Base-by-base conservation (phyloP, 1,140 invertebrate species). In the Ceratina japonica region DNA sequence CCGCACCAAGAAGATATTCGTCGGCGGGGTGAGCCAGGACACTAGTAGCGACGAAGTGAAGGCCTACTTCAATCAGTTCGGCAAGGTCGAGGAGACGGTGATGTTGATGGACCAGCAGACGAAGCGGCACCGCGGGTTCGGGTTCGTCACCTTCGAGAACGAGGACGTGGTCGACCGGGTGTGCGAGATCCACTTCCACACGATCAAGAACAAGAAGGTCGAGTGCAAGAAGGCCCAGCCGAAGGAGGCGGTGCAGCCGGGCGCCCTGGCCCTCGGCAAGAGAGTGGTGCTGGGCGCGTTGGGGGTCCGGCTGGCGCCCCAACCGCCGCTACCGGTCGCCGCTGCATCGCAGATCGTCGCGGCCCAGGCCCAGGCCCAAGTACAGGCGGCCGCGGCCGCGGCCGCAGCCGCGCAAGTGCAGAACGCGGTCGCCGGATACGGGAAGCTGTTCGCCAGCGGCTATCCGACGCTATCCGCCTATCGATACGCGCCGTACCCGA, bases 51-150 rank as follows among this genome's bases (percentile, higher is more conserved):
- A 98, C 61, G 97, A 98, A 91, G 97, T 98, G 0, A 97, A 97
- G 91, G 96, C 96, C 22, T 98, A 98, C 92, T 98, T 98, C 93
- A 95, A 95, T 84, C 97, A 98, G 92, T 98, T 97, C 90, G 97
- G 97, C 16, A 97, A 97, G 90, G 97, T 97, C 27, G 97, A 97
- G 90, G 97, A 98, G 90, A 97, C 97, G 20, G 97, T 98, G 15
- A 98, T 98, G 97, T 94, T 98, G 83, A 98, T 98, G 97, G 97
- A 98, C 91, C 97, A 98, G 92, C 97, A 98, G 91, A 98, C 97
- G 12, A 98, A 97, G 89, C 95, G 97, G 56, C 97, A 98, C 90
- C 94, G 97, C 64, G 97, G 97, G 69, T 98, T 98, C 90, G 97
- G 97, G 15, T 98, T 98, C 91, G 97, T 98, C 20, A 98, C 97